These are phyloP conservation scores for Neomorphus geoffroyi DNA, from an alignment of 2,797 vertebrate species.

Conservation along the genomic window DNA sequence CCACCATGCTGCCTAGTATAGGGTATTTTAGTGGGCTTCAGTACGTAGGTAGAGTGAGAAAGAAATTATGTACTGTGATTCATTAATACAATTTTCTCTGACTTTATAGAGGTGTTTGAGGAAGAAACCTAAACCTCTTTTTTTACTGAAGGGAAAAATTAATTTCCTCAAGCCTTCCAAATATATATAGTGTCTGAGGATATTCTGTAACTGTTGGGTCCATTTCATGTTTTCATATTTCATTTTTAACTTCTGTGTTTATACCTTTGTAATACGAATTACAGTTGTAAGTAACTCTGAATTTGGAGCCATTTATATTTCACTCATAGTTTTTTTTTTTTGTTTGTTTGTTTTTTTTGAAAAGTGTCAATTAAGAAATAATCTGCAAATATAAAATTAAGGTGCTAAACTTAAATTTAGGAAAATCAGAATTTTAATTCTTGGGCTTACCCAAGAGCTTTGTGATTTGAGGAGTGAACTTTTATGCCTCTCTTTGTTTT, in stretches of 20 bases:
- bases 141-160: not conserved
- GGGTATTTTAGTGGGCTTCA: not conserved
- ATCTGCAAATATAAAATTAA: not conserved
- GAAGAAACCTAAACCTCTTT: not conserved
- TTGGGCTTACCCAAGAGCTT: not conserved
- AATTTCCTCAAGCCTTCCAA: not conserved
- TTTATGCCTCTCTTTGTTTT: not conserved
- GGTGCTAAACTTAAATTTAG: not conserved
- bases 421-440: not conserved
- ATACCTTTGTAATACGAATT: not conserved
- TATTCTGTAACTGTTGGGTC: not conserved
- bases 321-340: not conserved
- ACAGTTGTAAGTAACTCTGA: not conserved
- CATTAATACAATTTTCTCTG: not conserved
- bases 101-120: not conserved
- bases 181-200: not conserved
- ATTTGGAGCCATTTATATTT: not conserved
- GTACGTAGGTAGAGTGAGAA: not conserved
- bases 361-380: not conserved
- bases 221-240: not conserved
- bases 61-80: not conserved
- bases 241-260: not conserved
- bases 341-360: not conserved
- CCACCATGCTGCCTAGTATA: not conserved
- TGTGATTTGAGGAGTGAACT: not conserved